phyloP scores from a whole-genome alignment of 2,113 vertebrate species.

The Columbina picui region DNA sequence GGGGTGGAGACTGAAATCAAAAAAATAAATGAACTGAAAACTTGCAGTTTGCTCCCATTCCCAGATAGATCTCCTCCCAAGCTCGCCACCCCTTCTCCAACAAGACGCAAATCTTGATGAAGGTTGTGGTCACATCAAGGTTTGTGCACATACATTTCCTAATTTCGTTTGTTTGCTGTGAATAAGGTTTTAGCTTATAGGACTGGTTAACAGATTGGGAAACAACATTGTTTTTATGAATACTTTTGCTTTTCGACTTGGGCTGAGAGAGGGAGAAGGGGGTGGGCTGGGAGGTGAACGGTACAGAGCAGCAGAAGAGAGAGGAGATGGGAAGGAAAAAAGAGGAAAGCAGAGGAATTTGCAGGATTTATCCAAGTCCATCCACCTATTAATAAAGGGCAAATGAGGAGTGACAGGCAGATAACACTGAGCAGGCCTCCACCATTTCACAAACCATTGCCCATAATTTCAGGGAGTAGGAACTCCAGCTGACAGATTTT shows the following conservation, averaged over 20 bases:
- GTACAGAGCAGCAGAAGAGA: neutral
- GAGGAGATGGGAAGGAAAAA: neutral
- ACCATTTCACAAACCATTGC: neutral
- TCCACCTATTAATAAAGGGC: neutral
- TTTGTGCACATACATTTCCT: fast-evolving
- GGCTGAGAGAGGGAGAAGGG: neutral
- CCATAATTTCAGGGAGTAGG: constrained; percentile 19
- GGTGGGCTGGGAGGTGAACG: neutral
- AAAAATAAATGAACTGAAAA: neutral
- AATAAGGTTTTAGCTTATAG: neutral
- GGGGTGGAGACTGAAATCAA: neutral
- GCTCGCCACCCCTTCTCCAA: neutral
- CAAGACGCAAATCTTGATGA: neutral
- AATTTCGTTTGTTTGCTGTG: neutral
- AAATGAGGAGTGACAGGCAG: neutral
- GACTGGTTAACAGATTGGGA: neutral
- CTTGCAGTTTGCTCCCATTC: neutral
- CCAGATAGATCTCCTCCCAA: neutral
- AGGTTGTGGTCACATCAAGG: neutral
- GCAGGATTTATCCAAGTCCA: neutral
- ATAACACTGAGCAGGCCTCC: constrained; percentile 25
- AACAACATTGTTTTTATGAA: neutral
- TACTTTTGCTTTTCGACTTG: neutral
- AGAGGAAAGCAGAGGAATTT: neutral
- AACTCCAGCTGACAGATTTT: constrained; percentile 30